Base-by-base conservation (phyloP, 1,140 invertebrate species). In the Drosophila ohnishii region DNA sequence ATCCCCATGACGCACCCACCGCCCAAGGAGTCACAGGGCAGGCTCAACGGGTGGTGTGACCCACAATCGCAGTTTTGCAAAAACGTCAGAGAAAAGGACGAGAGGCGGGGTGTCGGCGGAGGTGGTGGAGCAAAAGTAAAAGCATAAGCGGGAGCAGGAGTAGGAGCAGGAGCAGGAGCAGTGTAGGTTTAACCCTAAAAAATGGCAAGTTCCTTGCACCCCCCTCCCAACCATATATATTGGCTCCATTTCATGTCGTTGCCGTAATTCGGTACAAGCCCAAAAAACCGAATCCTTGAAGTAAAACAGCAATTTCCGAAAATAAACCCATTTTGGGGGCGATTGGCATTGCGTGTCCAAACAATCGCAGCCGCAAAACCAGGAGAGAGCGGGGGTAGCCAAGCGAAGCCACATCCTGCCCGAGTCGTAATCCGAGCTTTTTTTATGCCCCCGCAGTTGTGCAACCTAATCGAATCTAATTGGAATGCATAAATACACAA, bases 301-400 rank as follows among this genome's bases (percentile, higher is more conserved):
- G 83, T 87, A 83, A 87, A 79, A 78, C 83, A 86, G 57, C 72
- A 70, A 87, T 82, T 73, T 87, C 79, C 79, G 61, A 88, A 87
- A 87, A 88, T 87, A 87, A 86, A 86, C 75, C 51, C 50, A 82
- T 82, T 75, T 22, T 2, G 50, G 53, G 67, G 76, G 66, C 55
- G 66, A 77, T 80, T 88, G 64, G 44, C 76, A 70, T 86, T 86
- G 82, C 82, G 82, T 86, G 69, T 72, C 55, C 67, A 72, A 59
- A 59, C 69, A 71, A 72, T 72, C 66, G 82, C 78, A 77, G 75
- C 55, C 73, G 60, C 81, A 59, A 56, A 47, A 14, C 44, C 13
- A 32, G 37, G 19, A 40, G 13, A 28, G 5, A 35, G 34, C 25
- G 7, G 42, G 16, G 57, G 5, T n/a, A 7, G 14, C 5, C 2